Base-by-base conservation (phyloP, 2,888 invertebrate genomes). In the Cosmopolites sordidus region DNA sequence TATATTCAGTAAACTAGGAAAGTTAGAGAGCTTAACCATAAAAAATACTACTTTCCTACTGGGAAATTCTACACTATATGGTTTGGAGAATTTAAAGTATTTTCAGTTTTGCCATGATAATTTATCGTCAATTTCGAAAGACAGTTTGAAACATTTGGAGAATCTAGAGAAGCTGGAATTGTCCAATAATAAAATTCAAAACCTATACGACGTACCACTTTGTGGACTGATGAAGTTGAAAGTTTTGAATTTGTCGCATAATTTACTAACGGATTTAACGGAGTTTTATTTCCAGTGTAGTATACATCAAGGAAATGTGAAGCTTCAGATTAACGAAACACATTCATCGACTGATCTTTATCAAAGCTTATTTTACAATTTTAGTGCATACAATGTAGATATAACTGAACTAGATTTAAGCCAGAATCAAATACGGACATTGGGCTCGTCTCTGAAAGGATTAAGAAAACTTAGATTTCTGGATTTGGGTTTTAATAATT, bases 381-480 rank as follows among this genome's bases (percentile, higher is more conserved):
- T 48, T 16, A 30, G 43, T 8, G 14, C 33, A 1, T 15, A 48
- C 6, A 6, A 12, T 16, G 43, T 50, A 8, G 60, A 60, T 43
- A 43, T 67, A 27, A 46, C 53, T 8, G 55, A 60, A 9, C 49
- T 69, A 18, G 64, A 69, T 59, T 61, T 68, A 41, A 65, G 66
- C 53, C 49, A 60, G 22, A 69, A 69, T 55, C 54, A 61, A 47
- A 64, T 69, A 43, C 44, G 49, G 17, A 44, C 56, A 17, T 46
- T 63, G 42, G 58, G 60, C 5, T 39, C 47, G n/a, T 54, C 60
- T 6, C 58, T 64, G 33, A 56, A 60, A 11, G 55, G 44, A 29
- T 52, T 60, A 29, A 57, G 46, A 37, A 62, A 58, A 11, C 43
- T 67, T 14, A 62, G 53, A 46, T 29, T 45, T 4, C 6, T 66